phyloP scores from a whole-genome alignment of 1,140 invertebrate species.

The Hylaeus volcanicus region DNA sequence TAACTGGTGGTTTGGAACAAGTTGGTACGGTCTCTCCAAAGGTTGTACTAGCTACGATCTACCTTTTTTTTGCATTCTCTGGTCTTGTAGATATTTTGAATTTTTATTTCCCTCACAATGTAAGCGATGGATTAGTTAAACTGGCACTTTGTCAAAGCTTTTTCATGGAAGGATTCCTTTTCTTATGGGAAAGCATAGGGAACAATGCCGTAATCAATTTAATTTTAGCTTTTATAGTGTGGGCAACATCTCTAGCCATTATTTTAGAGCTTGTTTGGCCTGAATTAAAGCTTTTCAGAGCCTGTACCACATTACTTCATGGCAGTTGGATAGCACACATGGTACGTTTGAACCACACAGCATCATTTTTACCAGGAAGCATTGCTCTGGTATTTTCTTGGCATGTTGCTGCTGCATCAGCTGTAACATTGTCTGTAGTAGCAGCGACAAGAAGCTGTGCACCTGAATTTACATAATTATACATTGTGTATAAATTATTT shows the following conservation, averaged over 20 bases:
- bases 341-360: slow-evolving; percentile 64
- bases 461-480: slow-evolving; percentile 18
- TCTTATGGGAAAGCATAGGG: slow-evolving; percentile 64
- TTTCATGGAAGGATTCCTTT: slow-evolving; percentile 76
- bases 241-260: slow-evolving; percentile 69
- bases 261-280: slow-evolving; percentile 75
- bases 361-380: slow-evolving; percentile 55
- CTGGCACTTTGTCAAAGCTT: slow-evolving; percentile 76
- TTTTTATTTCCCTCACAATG: slow-evolving; percentile 74
- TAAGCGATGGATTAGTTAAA: slow-evolving; percentile 72
- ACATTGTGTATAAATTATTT: slow-evolving; percentile 34
- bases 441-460: slow-evolving; percentile 67
- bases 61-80: slow-evolving; percentile 78
- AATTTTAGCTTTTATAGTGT: slow-evolving; percentile 72
- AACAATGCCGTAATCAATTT: slow-evolving; percentile 62
- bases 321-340: slow-evolving; percentile 77
- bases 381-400: slow-evolving; percentile 75
- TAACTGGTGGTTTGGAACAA: slow-evolving; percentile 64
- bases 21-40: slow-evolving; percentile 67
- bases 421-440: slow-evolving; percentile 70
- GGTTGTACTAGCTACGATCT: slow-evolving; percentile 77
- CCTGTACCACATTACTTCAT: slow-evolving; percentile 72
- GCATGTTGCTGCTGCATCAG: slow-evolving; percentile 74
- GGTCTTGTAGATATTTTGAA: slow-evolving; percentile 77
- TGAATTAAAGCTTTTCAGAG: slow-evolving; percentile 72